These are phyloP conservation scores for Crossocerus cetratus DNA, from an alignment of 2,888 invertebrate species.

Conservation along the genomic window DNA sequence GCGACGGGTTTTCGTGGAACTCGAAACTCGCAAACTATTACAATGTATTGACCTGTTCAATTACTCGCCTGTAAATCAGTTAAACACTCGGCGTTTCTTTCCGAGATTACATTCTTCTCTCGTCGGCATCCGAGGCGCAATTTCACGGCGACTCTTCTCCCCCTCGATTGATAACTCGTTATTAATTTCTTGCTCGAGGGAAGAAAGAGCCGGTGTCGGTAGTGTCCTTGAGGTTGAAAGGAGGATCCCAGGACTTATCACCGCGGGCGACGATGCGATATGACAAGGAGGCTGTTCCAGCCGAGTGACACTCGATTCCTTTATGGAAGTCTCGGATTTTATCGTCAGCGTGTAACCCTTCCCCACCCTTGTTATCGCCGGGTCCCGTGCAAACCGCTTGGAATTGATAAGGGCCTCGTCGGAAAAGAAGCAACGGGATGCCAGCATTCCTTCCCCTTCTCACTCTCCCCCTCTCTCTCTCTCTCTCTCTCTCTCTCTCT, in stretches of 20 bases:
- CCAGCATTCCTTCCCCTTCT: slow-evolving; percentile 1
- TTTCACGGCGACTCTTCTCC: too few relatives aligned
- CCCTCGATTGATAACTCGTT: too few relatives aligned
- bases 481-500: too few relatives aligned
- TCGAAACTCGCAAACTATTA: too few relatives aligned
- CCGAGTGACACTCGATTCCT: slow-evolving; percentile 46
- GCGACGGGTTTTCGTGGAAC: not conserved
- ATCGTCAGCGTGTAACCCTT: slow-evolving; percentile 30
- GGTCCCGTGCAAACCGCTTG: slow-evolving; percentile 41
- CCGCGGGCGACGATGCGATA: slow-evolving; percentile 11
- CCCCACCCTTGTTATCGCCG: slow-evolving; percentile 38
- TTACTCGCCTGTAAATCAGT: too few relatives aligned
- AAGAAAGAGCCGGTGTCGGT: too few relatives aligned
- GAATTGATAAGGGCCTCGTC: slow-evolving; percentile 45
- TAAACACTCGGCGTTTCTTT: too few relatives aligned
- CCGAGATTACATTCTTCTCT: too few relatives aligned
- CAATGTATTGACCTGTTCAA: too few relatives aligned
- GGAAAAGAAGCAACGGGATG: slow-evolving; percentile 25
- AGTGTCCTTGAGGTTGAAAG: not conserved
- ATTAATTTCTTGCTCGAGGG: too few relatives aligned
- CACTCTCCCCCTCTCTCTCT: too few relatives aligned
- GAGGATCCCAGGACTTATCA: slow-evolving; percentile 40
- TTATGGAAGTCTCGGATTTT: slow-evolving; percentile 46
- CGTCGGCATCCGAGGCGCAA: too few relatives aligned
- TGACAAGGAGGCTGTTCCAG: slow-evolving; percentile 7